Base-by-base conservation (phyloP, 1,140 invertebrate species). In the Araneus ventricosus region DNA sequence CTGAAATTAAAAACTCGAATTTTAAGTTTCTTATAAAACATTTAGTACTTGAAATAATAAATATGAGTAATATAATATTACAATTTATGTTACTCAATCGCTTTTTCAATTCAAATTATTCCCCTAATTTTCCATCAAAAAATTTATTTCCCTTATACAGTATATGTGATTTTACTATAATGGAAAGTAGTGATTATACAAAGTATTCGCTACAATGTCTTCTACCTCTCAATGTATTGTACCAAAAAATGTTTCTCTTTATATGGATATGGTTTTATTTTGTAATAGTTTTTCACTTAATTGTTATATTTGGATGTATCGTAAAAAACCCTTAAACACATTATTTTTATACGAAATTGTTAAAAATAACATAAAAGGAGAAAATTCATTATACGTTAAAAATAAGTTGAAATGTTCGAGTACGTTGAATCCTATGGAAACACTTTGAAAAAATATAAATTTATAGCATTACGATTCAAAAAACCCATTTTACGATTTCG, bases 151-250 rank as follows among this genome's bases (percentile, higher is more conserved):
- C 63, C 30, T 27, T 70, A 0, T 30, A 70, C 14, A 70, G 63
- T 30, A 70, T 30, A 30, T 70, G 63, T 27, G 6, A 70, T 70
- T 70, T 70, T 27, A 34, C 6, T 27, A 30, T 70, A 30, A 70
- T 70, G 63, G 63, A 70, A 70, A 70, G 63, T 70, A 30, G n/a
- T 30, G 63, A 70, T 30, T 70, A 70, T 70, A 27, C 63, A 10
- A 27, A 30, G 8, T 70, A 70, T 30, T 30, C 63, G 2, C 30
- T 70, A 30, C 63, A 70, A 30, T 70, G 63, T 27, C 30, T 70
- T 30, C 14, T 70, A 8, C 63, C 63, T 1, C 27, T 70, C 0
- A 70, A 70, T 70, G 63, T 70, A 27, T 70, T 70, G 14, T 70
- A 70, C 30, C n/a, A n/a, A 70, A 70, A 70, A 30, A 70, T 70